A percentile compares a stretch with the other conserved stretches of the same genome.
phyloP scores from a whole-genome alignment of 2,113 vertebrate genomes.

The Emberiza fucata region DNA sequence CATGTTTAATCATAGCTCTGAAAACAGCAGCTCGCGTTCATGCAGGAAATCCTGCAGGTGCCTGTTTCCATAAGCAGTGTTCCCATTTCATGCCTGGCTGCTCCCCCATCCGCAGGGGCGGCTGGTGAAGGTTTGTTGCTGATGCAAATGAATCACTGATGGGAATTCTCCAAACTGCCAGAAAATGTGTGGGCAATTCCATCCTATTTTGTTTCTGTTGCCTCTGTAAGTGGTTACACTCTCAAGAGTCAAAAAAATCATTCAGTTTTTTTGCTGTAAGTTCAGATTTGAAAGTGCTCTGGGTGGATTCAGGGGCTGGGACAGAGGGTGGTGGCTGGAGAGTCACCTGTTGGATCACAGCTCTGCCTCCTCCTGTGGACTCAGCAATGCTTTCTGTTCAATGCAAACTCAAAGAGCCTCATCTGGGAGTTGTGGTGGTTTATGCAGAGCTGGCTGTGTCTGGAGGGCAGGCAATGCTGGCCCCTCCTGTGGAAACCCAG shows the following conservation, averaged over 20 bases:
- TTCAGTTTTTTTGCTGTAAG: fast-evolving
- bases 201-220: background rate
- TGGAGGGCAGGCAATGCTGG: background rate
- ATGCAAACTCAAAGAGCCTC: background rate
- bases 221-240: background rate
- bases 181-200: background rate
- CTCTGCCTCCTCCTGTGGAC: background rate
- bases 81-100: constrained; percentile 39
- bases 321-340: background rate
- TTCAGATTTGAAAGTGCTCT: background rate
- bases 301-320: background rate
- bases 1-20: constrained; percentile 26
- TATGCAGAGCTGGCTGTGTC: background rate
- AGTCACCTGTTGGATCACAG: background rate
- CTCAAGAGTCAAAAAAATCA: background rate
- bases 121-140: background rate
- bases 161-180: constrained; percentile 16
- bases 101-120: background rate
- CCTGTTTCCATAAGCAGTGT: constrained; percentile 18
- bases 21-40: background rate
- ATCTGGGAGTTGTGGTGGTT: background rate
- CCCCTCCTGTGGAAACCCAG: background rate
- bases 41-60: background rate
- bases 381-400: background rate
- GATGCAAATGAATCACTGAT: constrained; percentile 33